Conservation (phyloP, 2,888 invertebrate species). For the Tetragnatha montana region DNA sequence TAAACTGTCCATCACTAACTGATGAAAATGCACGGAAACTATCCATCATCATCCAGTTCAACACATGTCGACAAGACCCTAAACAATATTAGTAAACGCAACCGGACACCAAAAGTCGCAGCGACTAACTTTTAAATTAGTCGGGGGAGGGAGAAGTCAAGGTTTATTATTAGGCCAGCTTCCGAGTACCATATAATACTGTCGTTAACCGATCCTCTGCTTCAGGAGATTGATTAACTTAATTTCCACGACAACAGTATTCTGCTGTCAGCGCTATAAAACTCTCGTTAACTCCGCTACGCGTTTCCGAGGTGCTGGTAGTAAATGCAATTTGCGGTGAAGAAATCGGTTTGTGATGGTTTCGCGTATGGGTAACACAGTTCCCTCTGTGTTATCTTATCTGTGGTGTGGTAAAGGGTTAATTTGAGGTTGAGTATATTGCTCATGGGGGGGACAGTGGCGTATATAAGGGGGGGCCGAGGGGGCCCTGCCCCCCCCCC, state of each 20-base stretch:
- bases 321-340: conserved; percentile 3
- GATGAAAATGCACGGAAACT: not conserved
- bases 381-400: too few relatives aligned
- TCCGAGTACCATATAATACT: not conserved
- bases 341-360: not conserved
- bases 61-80: not conserved
- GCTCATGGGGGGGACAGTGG: not conserved
- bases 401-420: not conserved
- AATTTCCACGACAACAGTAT: conserved; percentile 10
- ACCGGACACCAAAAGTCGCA: not conserved
- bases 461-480: too few relatives aligned
- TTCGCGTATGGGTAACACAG: not conserved
- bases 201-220: conserved; percentile 11
- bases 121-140: not conserved
- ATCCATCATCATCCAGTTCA: not conserved
- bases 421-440: not conserved
- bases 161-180: not conserved
- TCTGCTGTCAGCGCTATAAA: conserved; percentile 26
- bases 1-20: too few relatives aligned
- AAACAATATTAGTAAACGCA: not conserved
- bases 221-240: conserved; percentile 9
- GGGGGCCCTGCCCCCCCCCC: too few relatives aligned
- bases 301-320: not conserved
- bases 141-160: not conserved
- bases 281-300: conserved; percentile 22